Evolutionary conservation across 2,113 vertebrate species (phyloP), one percentile per base, ranked within the genome.

Genomic region (Sander vitreus): DNA sequence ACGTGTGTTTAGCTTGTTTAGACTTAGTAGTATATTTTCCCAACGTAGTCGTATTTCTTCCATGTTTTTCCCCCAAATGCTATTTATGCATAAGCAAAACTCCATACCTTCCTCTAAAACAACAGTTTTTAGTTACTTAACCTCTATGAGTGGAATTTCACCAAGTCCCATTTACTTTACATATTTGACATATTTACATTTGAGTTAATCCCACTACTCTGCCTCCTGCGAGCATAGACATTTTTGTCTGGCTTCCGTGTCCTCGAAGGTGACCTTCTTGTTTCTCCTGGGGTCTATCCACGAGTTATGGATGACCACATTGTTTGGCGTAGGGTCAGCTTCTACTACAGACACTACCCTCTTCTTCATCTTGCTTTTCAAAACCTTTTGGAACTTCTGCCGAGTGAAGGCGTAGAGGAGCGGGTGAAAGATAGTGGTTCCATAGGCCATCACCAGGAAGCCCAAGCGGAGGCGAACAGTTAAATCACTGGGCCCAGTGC

Each of bases 281-380:
- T 96, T 97, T 86, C 96, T 96, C 85, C 96, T 97, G 74, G 97
- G 97, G 81, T 99, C 97, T 78, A 98, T 98, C 97, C 97, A 98
- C 3, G 97, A 98, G 85, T 99, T 98, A 82, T 97, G 97, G 90
- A 99, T 98, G 89, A 98, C 96, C 73, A 96, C 96, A 0, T 98
- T 97, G 90, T 97, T 98, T 51, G 97, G 97, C 78, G 96, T 91
- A 0, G 96, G 96, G 39, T 98, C 97, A n/a, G 97, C 97, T 93
- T 98, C 97, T 27, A 97, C 97, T 74, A 97, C 97, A 50, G 98
- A 98, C 92, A 98, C 97, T 67, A 98, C 97, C 88, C 97, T 90
- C 81, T 99, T 99, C 95, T 99, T 99, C 96, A 99, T 98, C 93
- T 97, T 99, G 91, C 97, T 99, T 94, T 98, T 99, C 77, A 99